Evolutionary conservation across 2,888 invertebrate genomes (phyloP), one percentile per base, ranked within the genome.

Genomic region (Amblyteles armatorius): DNA sequence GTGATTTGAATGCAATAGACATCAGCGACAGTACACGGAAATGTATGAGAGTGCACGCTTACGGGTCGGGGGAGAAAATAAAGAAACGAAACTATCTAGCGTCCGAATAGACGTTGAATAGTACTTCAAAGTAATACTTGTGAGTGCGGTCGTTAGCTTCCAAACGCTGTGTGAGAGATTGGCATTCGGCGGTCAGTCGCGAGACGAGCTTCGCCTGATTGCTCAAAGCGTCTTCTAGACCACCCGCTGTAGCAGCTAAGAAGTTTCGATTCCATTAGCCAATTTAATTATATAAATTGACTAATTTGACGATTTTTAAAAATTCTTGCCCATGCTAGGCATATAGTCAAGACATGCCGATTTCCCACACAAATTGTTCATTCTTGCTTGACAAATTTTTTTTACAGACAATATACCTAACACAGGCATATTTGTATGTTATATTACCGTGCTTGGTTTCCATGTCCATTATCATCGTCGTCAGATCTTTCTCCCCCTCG

Each of bases 171-270:
- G 98, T 98, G 95, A 98, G 96, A 95, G 96, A 96, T 95, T 97
- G 97, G 96, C 98, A 98, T 95, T 98, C 97, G 94, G 95, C 96
- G 94, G 97, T 97, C 95, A 98, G 96, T 96, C 97, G 97, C 95
- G 97, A 97, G 97, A 98, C 97, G 96, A 97, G 97, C 96, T 96
- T 96, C 96, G 97, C 97, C 96, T 98, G 98, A 95, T 97, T 97
- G 95, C 96, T 97, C 95, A 98, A 96, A 96, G 97, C 97, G 94
- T 96, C 96, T 96, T 98, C 98, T 95, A 98, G 96, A 95, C 97
- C 97, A 95, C 96, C 96, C 95, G 98, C 97, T 94, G 97, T 97
- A 95, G 97, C 96, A 96, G 96, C 97, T 97, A 96, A 95, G 96
- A 96, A 94, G 91, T 91, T 90, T 82, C 84, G 87, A 86, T 89